These are phyloP conservation scores for Drosophila arizonae DNA, from an alignment of 1,140 invertebrate genomes.

Conservation along the genomic window DNA sequence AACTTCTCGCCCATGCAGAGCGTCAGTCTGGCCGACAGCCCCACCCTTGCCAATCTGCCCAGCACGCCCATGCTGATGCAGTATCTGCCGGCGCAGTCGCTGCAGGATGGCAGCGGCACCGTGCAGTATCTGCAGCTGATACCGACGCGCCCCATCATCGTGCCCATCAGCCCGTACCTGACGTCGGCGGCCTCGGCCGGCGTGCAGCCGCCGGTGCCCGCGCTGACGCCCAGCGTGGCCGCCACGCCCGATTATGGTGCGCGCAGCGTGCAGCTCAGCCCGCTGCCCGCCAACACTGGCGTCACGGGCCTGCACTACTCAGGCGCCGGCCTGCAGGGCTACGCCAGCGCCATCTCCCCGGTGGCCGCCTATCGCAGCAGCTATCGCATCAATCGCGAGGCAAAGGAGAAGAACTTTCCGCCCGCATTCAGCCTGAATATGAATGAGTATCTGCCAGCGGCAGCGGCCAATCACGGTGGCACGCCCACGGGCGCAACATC, in stretches of 20 bases:
- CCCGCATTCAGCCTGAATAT: conserved; percentile 62
- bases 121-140: conserved; percentile 80
- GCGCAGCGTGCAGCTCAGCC: conserved; percentile 47
- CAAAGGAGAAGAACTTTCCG: conserved; percentile 67
- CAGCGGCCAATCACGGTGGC: conserved; percentile 36
- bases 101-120: conserved; percentile 62
- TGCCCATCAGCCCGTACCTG: conserved; percentile 75
- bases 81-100: conserved; percentile 68
- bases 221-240: conserved; percentile 3
- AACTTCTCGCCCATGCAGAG: conserved; percentile 77
- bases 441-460: conserved; percentile 70
- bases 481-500: conserved; percentile 13
- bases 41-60: conserved; percentile 47
- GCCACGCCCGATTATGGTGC: conserved; percentile 44
- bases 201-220: conserved; percentile 2
- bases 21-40: conserved; percentile 12
- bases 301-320: conserved; percentile 47
- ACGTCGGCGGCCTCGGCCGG: conserved; percentile 18
- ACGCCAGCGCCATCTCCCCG: conserved; percentile 40
- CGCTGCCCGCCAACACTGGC: conserved; percentile 51
- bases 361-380: conserved; percentile 51
- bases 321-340: conserved; percentile 48
- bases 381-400: conserved; percentile 75
- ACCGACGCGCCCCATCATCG: conserved; percentile 78
- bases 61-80: conserved; percentile 86